Percentiles rank a stretch among this genome's conserved stretches.
Evolutionary conservation across 2,888 invertebrate species (phyloP).

Genomic region (Ormyrus pomaceus): DNA sequence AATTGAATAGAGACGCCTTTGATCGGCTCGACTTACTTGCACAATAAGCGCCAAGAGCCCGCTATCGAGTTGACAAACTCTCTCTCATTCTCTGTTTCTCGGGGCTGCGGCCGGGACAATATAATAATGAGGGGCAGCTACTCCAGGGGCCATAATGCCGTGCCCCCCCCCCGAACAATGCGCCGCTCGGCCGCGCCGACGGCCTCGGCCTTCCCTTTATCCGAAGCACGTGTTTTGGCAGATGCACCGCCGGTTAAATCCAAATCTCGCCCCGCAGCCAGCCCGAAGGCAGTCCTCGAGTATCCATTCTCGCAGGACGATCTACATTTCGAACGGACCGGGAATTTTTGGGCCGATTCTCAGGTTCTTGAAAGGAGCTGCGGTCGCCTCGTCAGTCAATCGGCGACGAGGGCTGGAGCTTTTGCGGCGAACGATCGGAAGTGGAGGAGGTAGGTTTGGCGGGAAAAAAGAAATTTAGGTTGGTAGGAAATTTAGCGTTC

Average conservation of each 20-base stretch:
- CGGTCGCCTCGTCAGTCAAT: too few species aligned
- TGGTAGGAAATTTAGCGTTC: too few species aligned
- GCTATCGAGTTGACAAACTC: conserved; percentile 47
- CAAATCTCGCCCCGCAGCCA: conserved; percentile 53
- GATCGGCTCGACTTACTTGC: conserved; percentile 6
- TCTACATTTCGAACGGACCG: conserved; percentile 45
- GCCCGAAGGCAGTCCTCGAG: conserved; percentile 1
- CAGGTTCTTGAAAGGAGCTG: too few species aligned
- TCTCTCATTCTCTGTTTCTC: not conserved
- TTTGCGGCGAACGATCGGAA: too few species aligned
- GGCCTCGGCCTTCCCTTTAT: conserved; percentile 43
- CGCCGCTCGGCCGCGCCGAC: conserved; percentile 17
- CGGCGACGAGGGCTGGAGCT: too few species aligned
- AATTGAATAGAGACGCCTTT: conserved; percentile 7
- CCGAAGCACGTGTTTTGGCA: conserved; percentile 59
- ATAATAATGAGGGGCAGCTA: conserved; percentile 29
- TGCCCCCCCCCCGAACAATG: conserved; percentile 28
- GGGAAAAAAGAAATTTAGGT: too few species aligned
- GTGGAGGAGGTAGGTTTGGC: too few species aligned
- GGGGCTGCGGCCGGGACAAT: conserved; percentile 3
- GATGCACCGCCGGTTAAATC: conserved; percentile 53
- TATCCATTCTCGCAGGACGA: conserved; percentile 16
- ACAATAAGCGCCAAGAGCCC: conserved; percentile 11
- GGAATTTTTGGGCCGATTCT: conserved; percentile 14
- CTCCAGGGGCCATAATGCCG: conserved; percentile 33